Conservation (phyloP, 2,888 invertebrate species). For the Deroplatys truncata region DNA sequence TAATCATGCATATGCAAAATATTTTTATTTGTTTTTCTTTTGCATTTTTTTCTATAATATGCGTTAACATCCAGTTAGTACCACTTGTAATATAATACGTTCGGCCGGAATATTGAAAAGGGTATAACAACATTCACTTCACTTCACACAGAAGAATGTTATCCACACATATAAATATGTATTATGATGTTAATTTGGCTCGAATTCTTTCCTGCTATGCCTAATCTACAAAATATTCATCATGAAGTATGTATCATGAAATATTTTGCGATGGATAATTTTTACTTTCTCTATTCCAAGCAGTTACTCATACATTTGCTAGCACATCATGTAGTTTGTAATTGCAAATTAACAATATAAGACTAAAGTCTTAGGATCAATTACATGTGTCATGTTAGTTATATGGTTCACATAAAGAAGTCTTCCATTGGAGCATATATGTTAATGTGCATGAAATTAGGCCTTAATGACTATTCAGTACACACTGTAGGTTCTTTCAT, state of each 20-base stretch:
- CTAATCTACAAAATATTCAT: neutral
- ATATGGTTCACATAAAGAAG: neutral
- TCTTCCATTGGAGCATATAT: neutral
- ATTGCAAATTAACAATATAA: neutral
- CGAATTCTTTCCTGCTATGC: conserved; percentile 10
- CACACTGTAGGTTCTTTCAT: neutral
- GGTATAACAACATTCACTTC: conserved; percentile 21
- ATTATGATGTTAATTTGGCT: neutral
- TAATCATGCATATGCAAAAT: neutral
- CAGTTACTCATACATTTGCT: neutral
- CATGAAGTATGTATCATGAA: neutral
- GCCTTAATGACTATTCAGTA: neutral
- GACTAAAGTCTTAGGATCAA: neutral
- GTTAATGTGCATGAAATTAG: neutral
- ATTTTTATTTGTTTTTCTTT: neutral
- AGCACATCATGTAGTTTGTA: neutral
- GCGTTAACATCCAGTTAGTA: neutral
- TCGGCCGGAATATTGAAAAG: conserved; percentile 30
- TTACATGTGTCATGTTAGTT: neutral
- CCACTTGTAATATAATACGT: neutral
- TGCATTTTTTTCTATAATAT: neutral
- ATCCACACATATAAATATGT: neutral
- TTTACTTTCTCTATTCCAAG: neutral
- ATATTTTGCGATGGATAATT: neutral
- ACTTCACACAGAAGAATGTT: conserved; percentile 7